Evolutionary conservation across 1,140 invertebrate species (phyloP), one percentile per base, ranked within the genome.

Genomic region (Diabrotica virgifera): DNA sequence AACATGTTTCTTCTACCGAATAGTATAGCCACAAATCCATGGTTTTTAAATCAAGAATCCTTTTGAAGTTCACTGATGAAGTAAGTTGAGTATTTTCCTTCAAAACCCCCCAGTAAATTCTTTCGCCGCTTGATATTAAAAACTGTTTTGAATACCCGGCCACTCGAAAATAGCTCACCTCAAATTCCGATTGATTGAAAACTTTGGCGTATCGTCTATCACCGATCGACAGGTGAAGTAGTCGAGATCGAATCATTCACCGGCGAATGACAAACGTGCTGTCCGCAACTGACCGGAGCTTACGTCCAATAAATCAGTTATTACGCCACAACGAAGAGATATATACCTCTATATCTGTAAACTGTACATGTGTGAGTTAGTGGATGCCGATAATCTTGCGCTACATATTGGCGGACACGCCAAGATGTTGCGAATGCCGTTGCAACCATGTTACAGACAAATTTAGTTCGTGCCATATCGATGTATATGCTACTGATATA

Each of bases 301-400:
- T 14, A 55, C 53, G 53, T 36, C 13, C 13, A 55, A 55, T 55
- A 55, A 55, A 55, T 55, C 53, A 55, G 10, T 36, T 14, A 36
- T 55, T 55, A 24, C 53, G 5, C 8, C 24, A 36, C 13, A 36
- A 55, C 53, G n/a, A n/a, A 46, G 40, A 46, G 8, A 46, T 8
- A 46, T 46, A 46, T 46, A 46, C 40, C 40, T n/a, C 8, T 46
- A 6, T 46, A 46, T 46, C 8, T 46, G 40, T 46, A 8, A 24
- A 10, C 8, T 46, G 40, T 46, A n/a, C n/a, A 46, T 46, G 5
- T 46, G 40, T 46, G 40, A 10, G n/a, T 46, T 8, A 10, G n/a
- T 46, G n/a, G n/a, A 46, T 14, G 53, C 35, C 53, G 53, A 14
- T 55, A 55, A 55, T 55, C 53, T 13, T 36, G 53, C 35, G 12